These are phyloP conservation scores for Adineta ricciae DNA, from an alignment of 2,888 invertebrate species.

Conservation along the genomic window DNA sequence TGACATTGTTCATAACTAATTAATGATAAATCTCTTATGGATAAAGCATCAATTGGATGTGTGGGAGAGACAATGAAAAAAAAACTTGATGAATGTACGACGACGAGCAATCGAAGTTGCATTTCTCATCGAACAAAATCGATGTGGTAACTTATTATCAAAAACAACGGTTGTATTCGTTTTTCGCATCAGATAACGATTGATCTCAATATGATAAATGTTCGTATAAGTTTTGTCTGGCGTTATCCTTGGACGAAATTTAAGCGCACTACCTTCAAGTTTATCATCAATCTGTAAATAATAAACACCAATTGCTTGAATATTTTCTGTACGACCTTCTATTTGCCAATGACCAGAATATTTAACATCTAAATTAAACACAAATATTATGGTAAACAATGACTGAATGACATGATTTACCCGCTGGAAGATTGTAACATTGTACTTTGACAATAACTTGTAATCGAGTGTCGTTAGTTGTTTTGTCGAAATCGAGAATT, in stretches of 20 bases:
- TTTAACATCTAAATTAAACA: not conserved
- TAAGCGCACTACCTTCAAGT: not conserved
- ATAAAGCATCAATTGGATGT: not conserved
- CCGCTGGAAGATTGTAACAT: not conserved
- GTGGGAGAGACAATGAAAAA: not conserved
- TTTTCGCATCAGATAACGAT: too few relatives aligned
- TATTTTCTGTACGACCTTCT: slow-evolving; percentile 14
- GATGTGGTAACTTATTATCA: too few relatives aligned
- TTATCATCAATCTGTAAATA: not conserved
- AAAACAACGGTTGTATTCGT: too few relatives aligned
- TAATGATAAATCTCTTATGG: too few relatives aligned
- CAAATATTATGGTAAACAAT: not conserved
- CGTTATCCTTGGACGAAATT: not conserved
- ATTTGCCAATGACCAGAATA: slow-evolving; percentile 1
- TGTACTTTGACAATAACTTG: not conserved
- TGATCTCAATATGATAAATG: too few relatives aligned
- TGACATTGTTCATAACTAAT: not conserved
- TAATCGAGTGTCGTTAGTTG: not conserved
- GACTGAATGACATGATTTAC: not conserved
- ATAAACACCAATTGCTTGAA: not conserved
- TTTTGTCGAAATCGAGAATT: not conserved
- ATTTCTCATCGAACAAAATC: too few relatives aligned
- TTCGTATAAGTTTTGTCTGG: too few relatives aligned
- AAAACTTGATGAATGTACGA: not conserved
- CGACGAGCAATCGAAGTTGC: not conserved